These are phyloP conservation scores for Eilema caniola DNA, from an alignment of 2,888 invertebrate genomes.

Conservation along the genomic window DNA sequence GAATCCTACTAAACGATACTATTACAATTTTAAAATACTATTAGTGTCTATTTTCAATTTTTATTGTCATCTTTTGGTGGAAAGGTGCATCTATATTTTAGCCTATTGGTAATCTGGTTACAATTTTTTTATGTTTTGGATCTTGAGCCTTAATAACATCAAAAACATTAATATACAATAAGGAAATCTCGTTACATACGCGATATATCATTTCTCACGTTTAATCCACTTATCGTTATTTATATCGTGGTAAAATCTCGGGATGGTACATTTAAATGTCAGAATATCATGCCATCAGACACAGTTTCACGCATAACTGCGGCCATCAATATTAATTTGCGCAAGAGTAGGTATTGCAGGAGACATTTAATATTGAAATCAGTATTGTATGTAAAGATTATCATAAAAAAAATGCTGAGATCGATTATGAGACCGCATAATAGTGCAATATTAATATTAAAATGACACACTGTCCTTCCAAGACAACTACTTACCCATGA, in stretches of 20 bases:
- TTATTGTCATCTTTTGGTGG: no score
- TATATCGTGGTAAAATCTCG: slow-evolving; percentile 6
- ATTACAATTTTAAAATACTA: no score
- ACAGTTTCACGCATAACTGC: slow-evolving; percentile 29
- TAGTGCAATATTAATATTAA: slow-evolving; percentile 55
- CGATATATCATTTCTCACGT: no score
- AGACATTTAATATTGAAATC: slow-evolving; percentile 41
- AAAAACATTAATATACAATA: neutral
- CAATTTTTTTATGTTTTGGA: no score
- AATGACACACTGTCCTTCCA: slow-evolving; percentile 53
- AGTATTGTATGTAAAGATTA: slow-evolving; percentile 48
- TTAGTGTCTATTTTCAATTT: no score
- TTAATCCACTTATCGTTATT: neutral
- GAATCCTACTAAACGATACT: no score
- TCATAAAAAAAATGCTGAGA: slow-evolving; percentile 50
- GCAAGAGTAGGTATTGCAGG: slow-evolving; percentile 17
- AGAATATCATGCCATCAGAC: slow-evolving; percentile 13
- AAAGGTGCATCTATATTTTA: neutral
- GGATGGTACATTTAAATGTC: slow-evolving; percentile 11
- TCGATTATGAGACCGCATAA: slow-evolving; percentile 45
- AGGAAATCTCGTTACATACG: slow-evolving; percentile 1
- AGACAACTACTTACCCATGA: slow-evolving; percentile 50
- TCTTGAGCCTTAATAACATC: no score
- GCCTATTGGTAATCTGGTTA: no score
- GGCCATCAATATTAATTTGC: slow-evolving; percentile 40